phyloP scores from a whole-genome alignment of 2,888 invertebrate species.

The Drosophila mercatorum region DNA sequence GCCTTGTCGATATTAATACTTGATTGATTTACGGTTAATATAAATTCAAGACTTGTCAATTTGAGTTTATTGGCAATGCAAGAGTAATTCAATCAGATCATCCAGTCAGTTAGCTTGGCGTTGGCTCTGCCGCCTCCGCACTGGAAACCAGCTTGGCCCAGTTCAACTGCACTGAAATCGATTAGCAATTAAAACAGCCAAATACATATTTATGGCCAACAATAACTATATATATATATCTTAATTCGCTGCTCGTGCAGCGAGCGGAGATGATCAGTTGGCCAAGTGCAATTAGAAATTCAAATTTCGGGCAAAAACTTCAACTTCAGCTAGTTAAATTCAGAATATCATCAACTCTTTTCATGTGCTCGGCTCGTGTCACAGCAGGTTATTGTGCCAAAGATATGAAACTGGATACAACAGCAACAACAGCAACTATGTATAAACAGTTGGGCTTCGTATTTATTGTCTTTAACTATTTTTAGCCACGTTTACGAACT shows the following conservation, averaged over 20 bases:
- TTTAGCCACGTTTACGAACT: conserved; percentile 48
- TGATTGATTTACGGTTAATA: too few relatives aligned
- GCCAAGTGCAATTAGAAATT: conserved; percentile 47
- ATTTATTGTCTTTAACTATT: conserved; percentile 37
- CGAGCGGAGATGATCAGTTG: not conserved
- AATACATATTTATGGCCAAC: not conserved
- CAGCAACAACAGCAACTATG: conserved; percentile 42
- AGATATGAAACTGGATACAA: conserved; percentile 37
- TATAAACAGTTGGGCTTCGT: conserved; percentile 40
- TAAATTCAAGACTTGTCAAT: too few relatives aligned
- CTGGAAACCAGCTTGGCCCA: not conserved
- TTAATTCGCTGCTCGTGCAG: not conserved
- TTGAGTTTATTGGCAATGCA: too few relatives aligned
- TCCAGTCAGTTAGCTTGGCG: not conserved
- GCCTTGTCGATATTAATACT: too few relatives aligned
- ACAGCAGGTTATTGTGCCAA: conserved; percentile 32
- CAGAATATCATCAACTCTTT: conserved; percentile 15
- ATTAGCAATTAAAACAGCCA: not conserved
- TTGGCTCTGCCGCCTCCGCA: not conserved
- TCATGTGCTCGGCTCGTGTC: conserved; percentile 12
- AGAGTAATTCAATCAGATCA: not conserved
- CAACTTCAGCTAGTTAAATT: conserved; percentile 23
- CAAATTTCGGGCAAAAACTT: conserved; percentile 30
- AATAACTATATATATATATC: not conserved
- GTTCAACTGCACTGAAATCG: not conserved